phyloP scores from a whole-genome alignment of 2,888 invertebrate species.

The Lymantria dispar region DNA sequence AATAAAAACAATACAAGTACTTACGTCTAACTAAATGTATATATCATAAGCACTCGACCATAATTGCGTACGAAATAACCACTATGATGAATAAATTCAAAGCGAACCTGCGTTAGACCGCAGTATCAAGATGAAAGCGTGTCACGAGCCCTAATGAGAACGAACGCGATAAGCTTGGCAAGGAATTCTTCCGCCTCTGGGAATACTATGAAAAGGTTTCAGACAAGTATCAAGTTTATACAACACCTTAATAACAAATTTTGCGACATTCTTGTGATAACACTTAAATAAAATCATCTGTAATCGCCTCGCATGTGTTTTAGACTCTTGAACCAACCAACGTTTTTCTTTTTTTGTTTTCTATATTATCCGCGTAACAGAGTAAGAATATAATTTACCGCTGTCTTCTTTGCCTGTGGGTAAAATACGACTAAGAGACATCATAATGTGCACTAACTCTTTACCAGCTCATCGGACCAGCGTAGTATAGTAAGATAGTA shows the following conservation, averaged over 20 bases:
- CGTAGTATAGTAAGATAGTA: too few relatives aligned
- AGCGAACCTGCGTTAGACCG: conserved; percentile 11
- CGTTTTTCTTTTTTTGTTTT: too few relatives aligned
- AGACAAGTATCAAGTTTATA: conserved; percentile 31
- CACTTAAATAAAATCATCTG: conserved; percentile 11
- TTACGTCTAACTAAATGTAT: too few relatives aligned
- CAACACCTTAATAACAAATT: conserved; percentile 21
- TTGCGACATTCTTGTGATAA: conserved; percentile 7
- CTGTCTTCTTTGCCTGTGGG: too few relatives aligned
- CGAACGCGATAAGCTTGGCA: conserved; percentile 40
- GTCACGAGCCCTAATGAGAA: conserved; percentile 44
- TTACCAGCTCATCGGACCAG: too few relatives aligned
- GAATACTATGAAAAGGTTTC: conserved; percentile 42
- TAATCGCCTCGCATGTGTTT: too few relatives aligned
- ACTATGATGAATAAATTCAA: conserved; percentile 14
- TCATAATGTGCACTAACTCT: too few relatives aligned
- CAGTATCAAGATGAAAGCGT: conserved; percentile 36
- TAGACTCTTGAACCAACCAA: too few relatives aligned
- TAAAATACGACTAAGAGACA: too few relatives aligned
- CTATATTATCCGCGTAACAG: too few relatives aligned
- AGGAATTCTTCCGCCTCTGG: conserved; percentile 38
- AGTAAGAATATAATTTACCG: too few relatives aligned
- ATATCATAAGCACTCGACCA: conserved; percentile 7
- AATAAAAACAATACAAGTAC: too few relatives aligned
- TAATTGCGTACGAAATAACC: conserved; percentile 6